A percentile compares a stretch with the other conserved stretches of the same genome.
phyloP scores from a whole-genome alignment of 2,888 invertebrate genomes.

The Keiferia lycopersicella region DNA sequence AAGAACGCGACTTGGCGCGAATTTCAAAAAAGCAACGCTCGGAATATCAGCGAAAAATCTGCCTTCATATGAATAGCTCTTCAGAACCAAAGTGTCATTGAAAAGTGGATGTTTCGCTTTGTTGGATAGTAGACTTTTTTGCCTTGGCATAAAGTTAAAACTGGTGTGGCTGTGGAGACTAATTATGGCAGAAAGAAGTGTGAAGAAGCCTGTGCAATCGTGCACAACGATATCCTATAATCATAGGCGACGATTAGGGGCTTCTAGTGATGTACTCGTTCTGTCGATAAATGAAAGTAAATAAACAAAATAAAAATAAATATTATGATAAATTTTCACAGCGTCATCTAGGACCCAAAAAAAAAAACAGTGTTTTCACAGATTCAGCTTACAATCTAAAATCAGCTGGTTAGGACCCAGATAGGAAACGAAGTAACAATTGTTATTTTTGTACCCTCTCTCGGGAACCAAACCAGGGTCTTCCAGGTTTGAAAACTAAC shows the following conservation, averaged over 20 bases:
- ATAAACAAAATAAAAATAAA: neutral
- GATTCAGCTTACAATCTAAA: too few species aligned
- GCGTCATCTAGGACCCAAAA: too few species aligned
- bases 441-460: too few species aligned
- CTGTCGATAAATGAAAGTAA: neutral
- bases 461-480: too few species aligned
- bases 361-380: too few species aligned
- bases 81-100: slow-evolving; percentile 53
- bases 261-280: slow-evolving; percentile 30
- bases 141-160: slow-evolving; percentile 31
- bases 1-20: neutral
- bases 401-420: too few species aligned
- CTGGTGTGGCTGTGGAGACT: slow-evolving; percentile 39
- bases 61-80: slow-evolving; percentile 55
- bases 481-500: too few species aligned
- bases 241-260: slow-evolving; percentile 59
- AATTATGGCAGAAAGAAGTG: slow-evolving; percentile 58
- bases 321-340: too few species aligned
- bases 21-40: neutral
- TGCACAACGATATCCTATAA: slow-evolving; percentile 62
- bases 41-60: slow-evolving; percentile 39
- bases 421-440: too few species aligned
- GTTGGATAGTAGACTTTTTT: slow-evolving; percentile 36
- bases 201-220: slow-evolving; percentile 64
- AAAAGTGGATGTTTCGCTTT: slow-evolving; percentile 36